A percentile compares a stretch with the other conserved stretches of the same genome.
Conservation (phyloP, 2,797 vertebrate genomes). For the Fringilla coelebs region DNA sequence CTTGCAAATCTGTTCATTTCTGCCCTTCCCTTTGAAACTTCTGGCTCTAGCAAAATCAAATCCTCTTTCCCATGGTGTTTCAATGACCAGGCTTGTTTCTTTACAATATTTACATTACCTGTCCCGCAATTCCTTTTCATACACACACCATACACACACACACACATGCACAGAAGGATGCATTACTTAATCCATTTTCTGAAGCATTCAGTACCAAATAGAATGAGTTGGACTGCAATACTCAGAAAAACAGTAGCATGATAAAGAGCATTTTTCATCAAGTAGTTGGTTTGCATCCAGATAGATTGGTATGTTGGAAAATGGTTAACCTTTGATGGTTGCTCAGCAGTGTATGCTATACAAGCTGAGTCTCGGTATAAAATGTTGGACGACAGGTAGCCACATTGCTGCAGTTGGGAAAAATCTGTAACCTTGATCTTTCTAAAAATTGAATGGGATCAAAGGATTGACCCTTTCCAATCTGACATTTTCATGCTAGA, state of each 20-base stretch:
- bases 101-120: not conserved
- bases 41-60: not conserved
- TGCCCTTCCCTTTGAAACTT: not conserved
- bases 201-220: not conserved
- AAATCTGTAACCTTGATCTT: not conserved
- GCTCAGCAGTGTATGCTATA: not conserved
- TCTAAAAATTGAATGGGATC: not conserved
- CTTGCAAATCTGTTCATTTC: not conserved
- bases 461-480: not conserved
- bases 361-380: not conserved
- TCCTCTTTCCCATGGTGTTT: not conserved
- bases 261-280: not conserved
- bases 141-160: not conserved
- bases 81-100: not conserved
- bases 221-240: not conserved
- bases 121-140: not conserved
- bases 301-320: constrained; percentile 1
- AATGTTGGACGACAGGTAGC: not conserved
- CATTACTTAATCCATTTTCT: not conserved
- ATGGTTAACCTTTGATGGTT: constrained; percentile 14
- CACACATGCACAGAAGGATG: not conserved
- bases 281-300: not conserved
- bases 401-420: not conserved
- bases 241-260: not conserved
- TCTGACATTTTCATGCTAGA: not conserved